These are phyloP conservation scores for Zaprionus inermis DNA, from an alignment of 1,140 invertebrate species.

Conservation along the genomic window DNA sequence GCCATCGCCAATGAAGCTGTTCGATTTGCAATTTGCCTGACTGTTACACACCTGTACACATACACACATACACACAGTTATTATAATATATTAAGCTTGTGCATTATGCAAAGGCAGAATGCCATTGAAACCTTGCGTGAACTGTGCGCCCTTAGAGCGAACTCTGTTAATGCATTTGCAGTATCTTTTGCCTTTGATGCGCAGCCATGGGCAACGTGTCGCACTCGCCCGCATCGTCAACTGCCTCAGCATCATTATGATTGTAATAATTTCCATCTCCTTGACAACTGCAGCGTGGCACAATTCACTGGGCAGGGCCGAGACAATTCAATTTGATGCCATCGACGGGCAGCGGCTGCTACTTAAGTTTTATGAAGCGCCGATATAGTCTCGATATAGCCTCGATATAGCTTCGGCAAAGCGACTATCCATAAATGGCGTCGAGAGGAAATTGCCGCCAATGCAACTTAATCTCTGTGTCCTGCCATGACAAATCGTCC, in stretches of 20 bases:
- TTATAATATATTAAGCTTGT: constrained; percentile 1
- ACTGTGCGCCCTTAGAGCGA: background rate
- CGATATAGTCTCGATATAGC: constrained; percentile 43
- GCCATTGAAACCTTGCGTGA: constrained; percentile 6
- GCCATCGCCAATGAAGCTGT: background rate
- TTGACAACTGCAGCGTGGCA: constrained; percentile 36
- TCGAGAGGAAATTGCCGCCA: constrained; percentile 49
- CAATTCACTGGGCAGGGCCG: background rate
- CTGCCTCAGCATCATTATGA: background rate
- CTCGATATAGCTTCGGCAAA: constrained; percentile 49
- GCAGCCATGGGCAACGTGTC: constrained; percentile 18
- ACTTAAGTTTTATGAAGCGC: constrained; percentile 68
- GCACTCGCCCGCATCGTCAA: background rate
- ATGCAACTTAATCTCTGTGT: constrained; percentile 68
- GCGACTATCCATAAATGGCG: constrained; percentile 53
- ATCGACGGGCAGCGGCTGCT: constrained; percentile 31
- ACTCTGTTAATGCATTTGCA: constrained; percentile 16
- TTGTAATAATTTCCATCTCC: constrained; percentile 41
- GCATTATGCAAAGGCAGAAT: constrained; percentile 30
- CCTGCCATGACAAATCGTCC: constrained; percentile 73
- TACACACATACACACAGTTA: background rate
- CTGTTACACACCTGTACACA: background rate
- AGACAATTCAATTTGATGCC: constrained; percentile 50
- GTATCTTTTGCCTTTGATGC: constrained; percentile 25
- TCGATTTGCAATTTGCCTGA: background rate